Evolutionary conservation across 2,888 invertebrate genomes (phyloP), one percentile per base, ranked within the genome.

Genomic region (Drosophila nigricruria): DNA sequence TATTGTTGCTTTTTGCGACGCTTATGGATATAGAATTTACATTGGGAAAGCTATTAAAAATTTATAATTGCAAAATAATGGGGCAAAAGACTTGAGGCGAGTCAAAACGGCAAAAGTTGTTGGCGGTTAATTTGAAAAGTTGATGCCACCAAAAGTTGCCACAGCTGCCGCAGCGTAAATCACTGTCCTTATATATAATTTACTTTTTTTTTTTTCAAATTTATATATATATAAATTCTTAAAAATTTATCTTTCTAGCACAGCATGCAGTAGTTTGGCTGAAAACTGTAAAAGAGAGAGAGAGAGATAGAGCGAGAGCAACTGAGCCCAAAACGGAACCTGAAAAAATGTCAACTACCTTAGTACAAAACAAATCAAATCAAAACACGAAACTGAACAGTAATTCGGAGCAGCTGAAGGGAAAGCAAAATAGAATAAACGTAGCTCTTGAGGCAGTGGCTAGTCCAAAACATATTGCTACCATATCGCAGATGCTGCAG

Each of bases 401-500:
- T 49, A 66, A 70, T 27, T 73, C 52, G 53, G 49, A 59, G 58
- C 60, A 67, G 42, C 56, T 56, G 47, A 38, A 59, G 25, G 42
- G 52, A 49, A 18, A 50, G 23, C 36, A 53, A 38, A 30, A 42
- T 18, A 36, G 25, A 18, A 53, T 27, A 32, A 63, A 23, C 16
- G 25, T 12, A 38, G 50, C 27, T 8, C 5, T 45, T 18, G 76
- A 66, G 56, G 73, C 50, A 52, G 77, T 61, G 52, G 69, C 65
- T 25, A 59, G 54, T 59, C 23, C 49, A 20, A 56, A 5, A 54
- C 75, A 79, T 45, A 53, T 82, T 30, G 79, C 81, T 4, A 89
- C 91, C 67, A 92, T 93, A 83, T 92, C 93, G 75, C 79, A 91
- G 66, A 92, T 93, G 90, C 82, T 92, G 60, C 92, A 92, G 77